Conservation (phyloP, 2,888 invertebrate genomes). For the Xylota segnis region DNA sequence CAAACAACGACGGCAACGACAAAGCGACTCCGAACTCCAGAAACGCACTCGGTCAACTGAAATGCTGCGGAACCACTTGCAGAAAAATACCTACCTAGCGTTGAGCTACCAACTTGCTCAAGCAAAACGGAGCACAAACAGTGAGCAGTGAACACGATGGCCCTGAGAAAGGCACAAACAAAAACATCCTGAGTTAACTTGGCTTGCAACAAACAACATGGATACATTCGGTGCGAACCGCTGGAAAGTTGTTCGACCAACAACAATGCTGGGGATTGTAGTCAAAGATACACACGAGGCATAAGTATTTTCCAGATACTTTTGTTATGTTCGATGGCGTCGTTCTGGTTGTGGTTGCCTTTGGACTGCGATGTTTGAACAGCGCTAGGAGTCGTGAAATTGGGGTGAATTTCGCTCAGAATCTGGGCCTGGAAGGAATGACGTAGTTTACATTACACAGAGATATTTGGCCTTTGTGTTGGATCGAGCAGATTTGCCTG, state of each 20-base stretch:
- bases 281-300: not conserved
- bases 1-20: slow-evolving; percentile 18
- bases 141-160: slow-evolving; percentile 35
- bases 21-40: slow-evolving; percentile 64
- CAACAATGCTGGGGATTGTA: slow-evolving; percentile 10
- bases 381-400: slow-evolving; percentile 25
- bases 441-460: slow-evolving; percentile 67
- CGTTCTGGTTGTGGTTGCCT: slow-evolving; percentile 14
- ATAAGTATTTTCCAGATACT: slow-evolving; percentile 18
- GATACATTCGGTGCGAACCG: slow-evolving; percentile 10
- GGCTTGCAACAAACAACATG: not conserved
- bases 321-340: slow-evolving; percentile 41
- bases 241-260: slow-evolving; percentile 38
- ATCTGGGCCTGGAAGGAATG: slow-evolving; percentile 73
- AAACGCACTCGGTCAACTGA: slow-evolving; percentile 72
- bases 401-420: slow-evolving; percentile 58
- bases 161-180: slow-evolving; percentile 61
- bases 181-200: slow-evolving; percentile 33
- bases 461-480: slow-evolving; percentile 44
- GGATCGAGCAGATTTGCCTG: slow-evolving; percentile 47
- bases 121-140: slow-evolving; percentile 44
- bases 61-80: slow-evolving; percentile 72
- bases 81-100: slow-evolving; percentile 55
- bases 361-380: not conserved
- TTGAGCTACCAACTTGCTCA: slow-evolving; percentile 48